Evolutionary conservation across 1,140 invertebrate genomes (phyloP), one percentile per base, ranked within the genome.

Genomic region (Drosophila orena): DNA sequence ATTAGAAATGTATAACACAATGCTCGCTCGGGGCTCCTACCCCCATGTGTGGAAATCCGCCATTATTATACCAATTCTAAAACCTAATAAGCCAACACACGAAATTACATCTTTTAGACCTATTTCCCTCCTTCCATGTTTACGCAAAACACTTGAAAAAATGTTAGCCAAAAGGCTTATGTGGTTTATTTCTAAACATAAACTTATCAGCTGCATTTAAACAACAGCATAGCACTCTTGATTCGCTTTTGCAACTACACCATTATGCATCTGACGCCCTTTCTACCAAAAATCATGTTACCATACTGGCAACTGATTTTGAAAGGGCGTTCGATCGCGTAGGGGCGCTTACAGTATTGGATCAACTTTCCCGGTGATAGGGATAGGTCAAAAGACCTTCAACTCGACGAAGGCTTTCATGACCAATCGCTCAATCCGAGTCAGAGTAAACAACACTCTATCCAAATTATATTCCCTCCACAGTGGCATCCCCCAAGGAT

Each of bases 361-460:
- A 57, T 22, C 46, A 64, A 57, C 52, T 62, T 53, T 37, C 11
- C 27, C 24, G n/a, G 37, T 54, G 27, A 10, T n/a, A n/a, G 10
- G 17, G 30, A 8, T 58, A 24, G 56, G 27, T 46, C 27, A 22
- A 58, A 44, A 34, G 17, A 47, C 56, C 55, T 27, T 49, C 22
- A 49, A 38, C 12, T 52, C 30, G n/a, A 24, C 30, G 47, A 53
- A 34, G 22, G 15, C 58, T 52, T 50, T 42, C 37, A 52, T 52
- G 46, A 52, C 42, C 47, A 60, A 52, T 24, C 47, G 35, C n/a
- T 52, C 47, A 12, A 43, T 34, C 15, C 37, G 49, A 40, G 59
- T 22, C 15, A 61, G 24, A 53, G 49, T 49, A 30, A 53, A 44
- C 35, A 60, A 60, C 42, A 60, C 30, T 42, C 11, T 58, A 22